phyloP scores from a whole-genome alignment of 2,113 vertebrate species.

The Epinephelus fuscoguttatus region DNA sequence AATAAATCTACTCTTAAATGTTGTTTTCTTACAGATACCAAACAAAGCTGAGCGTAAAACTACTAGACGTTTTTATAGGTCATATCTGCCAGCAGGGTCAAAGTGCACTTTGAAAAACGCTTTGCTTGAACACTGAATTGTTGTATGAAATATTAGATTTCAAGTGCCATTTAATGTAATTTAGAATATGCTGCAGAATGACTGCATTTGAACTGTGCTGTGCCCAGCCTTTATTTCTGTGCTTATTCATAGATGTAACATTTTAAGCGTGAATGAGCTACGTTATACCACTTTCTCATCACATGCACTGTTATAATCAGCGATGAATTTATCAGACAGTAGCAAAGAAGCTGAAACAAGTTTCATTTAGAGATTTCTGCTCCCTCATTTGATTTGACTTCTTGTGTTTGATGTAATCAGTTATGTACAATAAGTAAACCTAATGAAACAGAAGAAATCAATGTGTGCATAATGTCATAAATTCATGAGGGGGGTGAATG shows the following conservation, averaged over 20 bases:
- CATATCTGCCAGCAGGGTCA: neutral
- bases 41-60: constrained; percentile 5
- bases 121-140: constrained; percentile 1
- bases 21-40: constrained; percentile 13
- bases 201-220: constrained; percentile 32
- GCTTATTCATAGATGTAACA: constrained; percentile 5
- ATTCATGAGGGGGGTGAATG: neutral
- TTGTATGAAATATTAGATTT: neutral
- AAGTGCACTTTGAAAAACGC: constrained; percentile 13
- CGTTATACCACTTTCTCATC: neutral
- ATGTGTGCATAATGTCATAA: neutral
- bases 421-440: neutral
- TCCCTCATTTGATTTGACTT: constrained; percentile 25
- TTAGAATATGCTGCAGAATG: constrained; percentile 41
- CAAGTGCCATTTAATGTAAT: constrained; percentile 27
- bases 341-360: constrained; percentile 17
- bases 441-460: neutral
- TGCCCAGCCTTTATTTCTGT: constrained; percentile 9
- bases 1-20: constrained; percentile 20
- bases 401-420: constrained; percentile 28
- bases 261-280: constrained; percentile 20
- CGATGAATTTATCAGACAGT: constrained; percentile 20
- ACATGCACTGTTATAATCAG: constrained; percentile 27
- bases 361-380: constrained; percentile 1
- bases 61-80: neutral